These are phyloP conservation scores for Columba livia DNA, from an alignment of 2,113 vertebrate species.

Conservation along the genomic window DNA sequence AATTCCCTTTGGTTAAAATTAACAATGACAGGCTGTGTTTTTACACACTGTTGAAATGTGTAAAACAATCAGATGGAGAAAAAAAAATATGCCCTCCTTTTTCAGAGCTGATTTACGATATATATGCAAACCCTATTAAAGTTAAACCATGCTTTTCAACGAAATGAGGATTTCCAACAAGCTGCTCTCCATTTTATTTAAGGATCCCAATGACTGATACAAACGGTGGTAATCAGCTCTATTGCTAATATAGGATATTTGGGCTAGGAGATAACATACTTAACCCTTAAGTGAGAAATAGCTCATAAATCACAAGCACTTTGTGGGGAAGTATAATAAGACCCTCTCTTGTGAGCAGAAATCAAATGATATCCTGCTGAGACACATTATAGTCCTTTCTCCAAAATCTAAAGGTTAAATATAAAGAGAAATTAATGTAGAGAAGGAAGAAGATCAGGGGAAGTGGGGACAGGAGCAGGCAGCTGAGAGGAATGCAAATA, in stretches of 20 bases:
- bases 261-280: conserved; percentile 44
- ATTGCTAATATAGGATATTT: conserved; percentile 29
- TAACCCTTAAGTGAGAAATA: conserved; percentile 56
- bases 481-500: conserved; percentile 3
- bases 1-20: conserved; percentile 67
- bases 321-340: not conserved
- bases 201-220: conserved; percentile 44
- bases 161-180: conserved; percentile 63
- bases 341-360: conserved; percentile 31
- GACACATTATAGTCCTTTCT: conserved; percentile 40
- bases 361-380: conserved; percentile 30
- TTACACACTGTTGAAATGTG: conserved; percentile 50
- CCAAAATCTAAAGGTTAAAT: conserved; percentile 63
- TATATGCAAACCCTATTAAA: conserved; percentile 67
- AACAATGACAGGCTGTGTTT: conserved; percentile 58
- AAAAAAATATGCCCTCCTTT: conserved; percentile 46
- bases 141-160: conserved; percentile 71
- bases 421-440: conserved; percentile 53
- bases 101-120: conserved; percentile 64
- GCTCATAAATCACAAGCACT: conserved; percentile 58
- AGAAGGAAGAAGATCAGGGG: not conserved
- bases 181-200: conserved; percentile 61
- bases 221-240: conserved; percentile 22
- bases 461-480: not conserved
- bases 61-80: conserved; percentile 51